These are phyloP conservation scores for Thymelicus sylvestris DNA, from an alignment of 2,888 invertebrate genomes.

Conservation along the genomic window DNA sequence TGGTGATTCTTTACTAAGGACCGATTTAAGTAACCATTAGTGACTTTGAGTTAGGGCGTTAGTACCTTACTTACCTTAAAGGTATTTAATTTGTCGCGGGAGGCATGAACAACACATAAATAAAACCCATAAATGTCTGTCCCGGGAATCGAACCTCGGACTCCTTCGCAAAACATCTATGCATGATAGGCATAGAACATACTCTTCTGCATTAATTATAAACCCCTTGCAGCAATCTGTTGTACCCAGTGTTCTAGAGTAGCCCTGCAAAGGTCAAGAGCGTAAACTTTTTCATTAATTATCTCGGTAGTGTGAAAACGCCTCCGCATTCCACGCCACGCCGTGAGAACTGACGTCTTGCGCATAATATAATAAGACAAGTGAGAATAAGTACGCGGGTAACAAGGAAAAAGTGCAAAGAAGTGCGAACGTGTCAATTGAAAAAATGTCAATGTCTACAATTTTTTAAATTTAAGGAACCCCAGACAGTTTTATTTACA, in stretches of 20 bases:
- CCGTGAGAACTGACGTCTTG: conserved; percentile 52
- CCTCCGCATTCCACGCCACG: conserved; percentile 49
- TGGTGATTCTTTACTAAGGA: no score
- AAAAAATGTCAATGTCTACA: neutral
- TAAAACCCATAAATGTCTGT: no score
- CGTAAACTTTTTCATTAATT: conserved; percentile 53
- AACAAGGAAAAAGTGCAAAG: neutral
- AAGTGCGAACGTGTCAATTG: neutral
- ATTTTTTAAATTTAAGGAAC: neutral
- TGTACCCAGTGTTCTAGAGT: conserved; percentile 1
- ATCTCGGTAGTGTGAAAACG: conserved; percentile 57
- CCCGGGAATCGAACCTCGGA: no score
- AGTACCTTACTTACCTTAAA: no score
- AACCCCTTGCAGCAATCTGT: neutral
- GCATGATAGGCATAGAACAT: neutral
- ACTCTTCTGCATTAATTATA: neutral
- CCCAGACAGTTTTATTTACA: neutral
- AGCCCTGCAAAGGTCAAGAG: conserved; percentile 27
- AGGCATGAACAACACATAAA: no score
- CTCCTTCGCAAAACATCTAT: no score
- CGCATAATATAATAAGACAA: conserved; percentile 9
- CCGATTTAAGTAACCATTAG: no score
- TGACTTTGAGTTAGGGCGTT: no score
- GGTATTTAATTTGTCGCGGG: no score
- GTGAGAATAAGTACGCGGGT: neutral